Percentiles rank a stretch among this genome's conserved stretches.
phyloP scores from a whole-genome alignment of 2,888 invertebrate species.

The Stenolophus ochropezus region DNA sequence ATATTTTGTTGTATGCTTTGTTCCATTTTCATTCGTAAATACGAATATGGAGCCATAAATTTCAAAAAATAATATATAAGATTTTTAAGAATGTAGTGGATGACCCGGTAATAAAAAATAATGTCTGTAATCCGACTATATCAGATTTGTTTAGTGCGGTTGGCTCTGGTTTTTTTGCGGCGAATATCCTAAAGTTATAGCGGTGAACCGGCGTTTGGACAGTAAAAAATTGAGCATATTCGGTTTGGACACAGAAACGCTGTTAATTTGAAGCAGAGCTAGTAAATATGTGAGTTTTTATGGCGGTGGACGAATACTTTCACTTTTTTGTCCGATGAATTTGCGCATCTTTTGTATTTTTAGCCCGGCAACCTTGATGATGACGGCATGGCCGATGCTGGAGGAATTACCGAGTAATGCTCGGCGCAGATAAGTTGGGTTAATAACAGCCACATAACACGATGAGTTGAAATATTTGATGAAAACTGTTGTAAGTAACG shows the following conservation, averaged over 20 bases:
- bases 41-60: not conserved
- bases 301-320: constrained; percentile 9
- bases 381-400: not conserved
- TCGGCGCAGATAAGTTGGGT: constrained; percentile 48
- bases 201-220: not conserved
- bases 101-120: not conserved
- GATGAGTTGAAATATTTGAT: constrained; percentile 60
- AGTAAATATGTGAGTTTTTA: constrained; percentile 18
- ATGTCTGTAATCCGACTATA: not conserved
- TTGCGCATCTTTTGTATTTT: constrained; percentile 26
- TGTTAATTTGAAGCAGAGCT: constrained; percentile 17
- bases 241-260: constrained; percentile 14
- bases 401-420: constrained; percentile 30
- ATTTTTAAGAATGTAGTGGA: not conserved
- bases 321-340: constrained; percentile 34
- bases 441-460: constrained; percentile 58
- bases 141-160: not conserved
- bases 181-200: constrained; percentile 13
- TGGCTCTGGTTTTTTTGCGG: not conserved
- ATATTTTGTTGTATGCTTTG: no score
- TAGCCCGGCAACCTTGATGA: constrained; percentile 21
- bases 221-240: constrained; percentile 23
- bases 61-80: not conserved
- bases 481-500: constrained; percentile 59
- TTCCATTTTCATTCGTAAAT: not conserved